Conservation (phyloP, 2,113 vertebrate genomes). For the Pedetes capensis region DNA sequence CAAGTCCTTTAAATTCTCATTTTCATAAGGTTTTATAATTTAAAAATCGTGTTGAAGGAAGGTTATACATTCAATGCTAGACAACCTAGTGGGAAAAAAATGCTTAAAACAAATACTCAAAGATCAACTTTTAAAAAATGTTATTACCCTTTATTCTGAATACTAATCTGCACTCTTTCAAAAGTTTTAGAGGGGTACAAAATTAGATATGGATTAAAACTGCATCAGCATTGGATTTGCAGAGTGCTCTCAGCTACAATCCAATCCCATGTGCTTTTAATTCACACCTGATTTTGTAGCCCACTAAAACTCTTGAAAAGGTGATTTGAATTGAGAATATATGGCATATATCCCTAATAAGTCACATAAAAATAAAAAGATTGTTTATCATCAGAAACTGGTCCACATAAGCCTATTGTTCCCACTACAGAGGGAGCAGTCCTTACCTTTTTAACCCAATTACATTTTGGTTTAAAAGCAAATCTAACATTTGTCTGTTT, state of each 20-base stretch:
- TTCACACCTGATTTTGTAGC: no score
- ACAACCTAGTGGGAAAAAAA: background rate
- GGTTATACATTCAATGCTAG: background rate
- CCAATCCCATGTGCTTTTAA: no score
- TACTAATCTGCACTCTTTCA: no score
- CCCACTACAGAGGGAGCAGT: background rate
- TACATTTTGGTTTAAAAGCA: background rate
- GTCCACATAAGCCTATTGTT: background rate
- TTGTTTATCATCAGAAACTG: background rate
- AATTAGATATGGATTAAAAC: no score
- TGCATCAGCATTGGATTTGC: no score
- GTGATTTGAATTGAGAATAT: no score
- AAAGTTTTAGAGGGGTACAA: no score
- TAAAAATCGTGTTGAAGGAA: background rate
- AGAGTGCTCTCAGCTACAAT: no score
- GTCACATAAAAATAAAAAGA: background rate
- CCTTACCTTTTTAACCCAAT: background rate
- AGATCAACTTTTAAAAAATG: background rate
- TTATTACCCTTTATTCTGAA: no score
- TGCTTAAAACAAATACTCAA: background rate
- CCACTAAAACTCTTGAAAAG: no score
- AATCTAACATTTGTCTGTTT: background rate
- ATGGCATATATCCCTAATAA: background rate
- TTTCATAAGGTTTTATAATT: background rate
- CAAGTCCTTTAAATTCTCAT: background rate